These are phyloP conservation scores for Bradysia coprophila DNA, from an alignment of 1,140 invertebrate species.

Conservation along the genomic window DNA sequence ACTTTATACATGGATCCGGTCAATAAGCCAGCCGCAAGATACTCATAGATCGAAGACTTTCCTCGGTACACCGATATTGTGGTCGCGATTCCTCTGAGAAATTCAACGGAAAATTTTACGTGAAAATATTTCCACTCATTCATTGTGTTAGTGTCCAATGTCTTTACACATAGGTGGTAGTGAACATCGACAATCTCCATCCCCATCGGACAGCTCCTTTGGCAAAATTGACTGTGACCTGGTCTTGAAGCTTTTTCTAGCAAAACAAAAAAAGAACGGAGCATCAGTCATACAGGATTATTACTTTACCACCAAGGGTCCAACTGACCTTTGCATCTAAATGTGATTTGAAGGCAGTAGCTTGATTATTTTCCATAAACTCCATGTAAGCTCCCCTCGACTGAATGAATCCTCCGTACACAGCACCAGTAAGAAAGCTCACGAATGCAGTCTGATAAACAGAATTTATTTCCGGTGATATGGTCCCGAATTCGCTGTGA, in stretches of 20 bases:
- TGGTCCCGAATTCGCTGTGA: constrained; percentile 35
- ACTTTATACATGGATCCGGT: constrained; percentile 29
- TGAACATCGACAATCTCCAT: constrained; percentile 40
- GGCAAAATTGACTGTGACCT: constrained; percentile 38
- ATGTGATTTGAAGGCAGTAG: constrained; percentile 41
- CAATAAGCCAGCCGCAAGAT: constrained; percentile 34
- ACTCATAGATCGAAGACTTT: constrained; percentile 42
- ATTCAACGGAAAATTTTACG: neutral
- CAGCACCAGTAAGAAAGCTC: constrained; percentile 33
- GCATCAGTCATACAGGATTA: constrained; percentile 1
- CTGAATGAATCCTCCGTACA: constrained; percentile 37
- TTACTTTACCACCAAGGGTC: constrained; percentile 2
- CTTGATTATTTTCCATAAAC: constrained; percentile 55
- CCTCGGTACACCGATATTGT: constrained; percentile 41
- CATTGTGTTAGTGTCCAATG: constrained; percentile 1
- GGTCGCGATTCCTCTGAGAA: constrained; percentile 33
- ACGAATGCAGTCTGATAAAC: constrained; percentile 31
- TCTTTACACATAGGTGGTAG: constrained; percentile 39
- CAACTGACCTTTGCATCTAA: constrained; percentile 41
- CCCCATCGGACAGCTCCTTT: constrained; percentile 47
- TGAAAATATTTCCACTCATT: too few relatives aligned
- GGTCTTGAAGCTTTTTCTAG: constrained; percentile 43
- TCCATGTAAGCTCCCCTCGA: constrained; percentile 37
- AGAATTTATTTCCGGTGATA: constrained; percentile 35
- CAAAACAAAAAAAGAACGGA: constrained; percentile 10